Evolutionary conservation across 2,888 invertebrate genomes (phyloP).

Genomic region (Mystacides longicornis): DNA sequence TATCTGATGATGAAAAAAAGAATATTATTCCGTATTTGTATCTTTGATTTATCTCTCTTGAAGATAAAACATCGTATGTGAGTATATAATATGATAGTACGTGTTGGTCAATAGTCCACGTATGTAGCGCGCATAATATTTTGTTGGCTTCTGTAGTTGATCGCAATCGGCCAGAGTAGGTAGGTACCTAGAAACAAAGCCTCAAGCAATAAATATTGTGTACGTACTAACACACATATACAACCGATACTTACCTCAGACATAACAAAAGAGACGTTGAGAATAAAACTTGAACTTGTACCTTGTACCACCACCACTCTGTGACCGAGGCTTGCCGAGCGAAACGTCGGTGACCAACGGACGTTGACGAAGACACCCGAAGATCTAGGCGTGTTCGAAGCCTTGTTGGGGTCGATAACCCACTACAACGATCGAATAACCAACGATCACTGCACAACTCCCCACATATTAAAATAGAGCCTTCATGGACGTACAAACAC

Average conservation of each 20-base stretch:
- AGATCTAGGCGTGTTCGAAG: not conserved
- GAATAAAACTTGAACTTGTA: slow-evolving; percentile 2
- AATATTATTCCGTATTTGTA: too few relatives aligned
- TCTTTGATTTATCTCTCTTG: too few relatives aligned
- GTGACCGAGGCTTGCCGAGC: slow-evolving; percentile 2
- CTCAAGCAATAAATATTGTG: not conserved
- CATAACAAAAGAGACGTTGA: slow-evolving; percentile 1
- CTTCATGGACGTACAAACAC: too few relatives aligned
- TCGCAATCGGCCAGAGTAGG: not conserved
- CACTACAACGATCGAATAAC: not conserved
- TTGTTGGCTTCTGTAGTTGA: not conserved
- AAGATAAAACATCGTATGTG: too few relatives aligned
- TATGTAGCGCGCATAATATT: too few relatives aligned
- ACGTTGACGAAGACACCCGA: slow-evolving; percentile 1
- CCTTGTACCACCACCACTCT: not conserved
- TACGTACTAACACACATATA: not conserved
- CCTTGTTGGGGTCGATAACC: slow-evolving; percentile 5
- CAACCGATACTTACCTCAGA: not conserved
- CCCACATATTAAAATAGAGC: not conserved
- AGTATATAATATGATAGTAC: too few relatives aligned
- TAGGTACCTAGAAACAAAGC: not conserved
- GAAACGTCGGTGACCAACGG: not conserved
- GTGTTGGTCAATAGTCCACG: too few relatives aligned
- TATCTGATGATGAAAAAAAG: too few relatives aligned
- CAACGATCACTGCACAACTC: not conserved